A percentile compares a stretch with the other conserved stretches of the same genome.
These are phyloP conservation scores for Melangyna quadrimaculata DNA, from an alignment of 2,888 invertebrate species.

Conservation along the genomic window DNA sequence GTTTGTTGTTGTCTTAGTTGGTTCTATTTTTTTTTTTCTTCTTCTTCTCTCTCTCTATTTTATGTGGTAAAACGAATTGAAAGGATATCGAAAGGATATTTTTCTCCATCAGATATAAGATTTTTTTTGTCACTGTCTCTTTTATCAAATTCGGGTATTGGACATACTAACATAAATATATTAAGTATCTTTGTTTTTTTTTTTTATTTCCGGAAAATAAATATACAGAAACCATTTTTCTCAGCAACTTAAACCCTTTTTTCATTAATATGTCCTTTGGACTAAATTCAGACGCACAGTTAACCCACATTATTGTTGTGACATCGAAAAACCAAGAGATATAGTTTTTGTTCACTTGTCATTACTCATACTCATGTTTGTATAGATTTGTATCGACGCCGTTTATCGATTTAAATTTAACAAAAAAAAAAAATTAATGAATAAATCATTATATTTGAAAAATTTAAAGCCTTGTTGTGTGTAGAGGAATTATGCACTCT, in stretches of 20 bases:
- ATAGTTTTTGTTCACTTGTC: background rate
- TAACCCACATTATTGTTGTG: constrained; percentile 11
- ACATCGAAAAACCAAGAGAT: constrained; percentile 12
- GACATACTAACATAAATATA: constrained; percentile 49
- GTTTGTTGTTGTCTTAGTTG: background rate
- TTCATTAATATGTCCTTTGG: constrained; percentile 31
- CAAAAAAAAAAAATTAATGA: background rate
- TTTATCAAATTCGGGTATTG: constrained; percentile 33
- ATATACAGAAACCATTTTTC: background rate
- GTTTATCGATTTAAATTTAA: background rate
- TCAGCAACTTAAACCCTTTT: background rate
- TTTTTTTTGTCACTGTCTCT: background rate
- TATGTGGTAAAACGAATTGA: constrained; percentile 42
- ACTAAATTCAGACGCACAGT: constrained; percentile 14
- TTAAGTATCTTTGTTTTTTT: constrained; percentile 47
- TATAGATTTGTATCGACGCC: background rate
- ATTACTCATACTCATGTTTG: background rate
- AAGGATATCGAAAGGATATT: constrained; percentile 51
- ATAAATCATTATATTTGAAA: background rate
- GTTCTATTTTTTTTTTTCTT: background rate
- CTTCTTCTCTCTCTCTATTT: background rate
- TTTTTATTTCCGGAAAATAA: no score
- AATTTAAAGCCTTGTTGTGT: background rate
- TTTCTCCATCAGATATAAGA: constrained; percentile 50
- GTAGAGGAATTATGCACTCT: background rate